Conservation (phyloP, 2,888 invertebrate species). For the Tetropium fuscum region DNA sequence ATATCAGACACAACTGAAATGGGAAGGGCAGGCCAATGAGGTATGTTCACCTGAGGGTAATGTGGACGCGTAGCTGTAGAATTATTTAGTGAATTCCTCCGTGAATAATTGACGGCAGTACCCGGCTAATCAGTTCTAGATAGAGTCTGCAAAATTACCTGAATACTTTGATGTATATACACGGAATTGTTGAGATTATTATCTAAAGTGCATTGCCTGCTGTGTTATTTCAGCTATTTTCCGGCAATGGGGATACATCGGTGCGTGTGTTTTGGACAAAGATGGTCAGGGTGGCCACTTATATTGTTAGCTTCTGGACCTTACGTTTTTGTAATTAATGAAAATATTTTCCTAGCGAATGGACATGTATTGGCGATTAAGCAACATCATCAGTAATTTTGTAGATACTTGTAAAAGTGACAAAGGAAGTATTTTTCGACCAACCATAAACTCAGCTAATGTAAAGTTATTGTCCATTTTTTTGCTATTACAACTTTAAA, state of each 20-base stretch:
- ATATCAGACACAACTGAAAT: constrained; percentile 21
- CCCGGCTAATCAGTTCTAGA: constrained; percentile 20
- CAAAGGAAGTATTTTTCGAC: too few relatives aligned
- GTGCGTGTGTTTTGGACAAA: neutral
- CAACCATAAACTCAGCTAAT: too few relatives aligned
- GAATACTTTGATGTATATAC: constrained; percentile 29
- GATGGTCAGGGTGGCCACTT: neutral
- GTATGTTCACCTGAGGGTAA: constrained; percentile 27
- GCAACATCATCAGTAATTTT: too few relatives aligned
- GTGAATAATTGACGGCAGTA: constrained; percentile 21
- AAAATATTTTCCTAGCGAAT: too few relatives aligned
- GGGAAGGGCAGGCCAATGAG: constrained; percentile 20
- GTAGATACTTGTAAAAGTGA: too few relatives aligned
- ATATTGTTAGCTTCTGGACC: neutral
- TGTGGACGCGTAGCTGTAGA: constrained; percentile 19
- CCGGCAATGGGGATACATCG: constrained; percentile 15
- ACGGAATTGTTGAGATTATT: constrained; percentile 36
- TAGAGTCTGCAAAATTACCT: constrained; percentile 30
- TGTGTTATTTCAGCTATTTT: constrained; percentile 34
- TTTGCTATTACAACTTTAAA: too few relatives aligned
- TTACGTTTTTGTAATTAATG: too few relatives aligned
- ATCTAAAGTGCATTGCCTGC: constrained; percentile 18
- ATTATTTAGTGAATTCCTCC: constrained; percentile 25
- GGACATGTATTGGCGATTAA: too few relatives aligned
- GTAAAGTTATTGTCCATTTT: too few relatives aligned